These are phyloP conservation scores for Drosophila picticornis DNA, from an alignment of 2,888 invertebrate genomes.

Conservation along the genomic window DNA sequence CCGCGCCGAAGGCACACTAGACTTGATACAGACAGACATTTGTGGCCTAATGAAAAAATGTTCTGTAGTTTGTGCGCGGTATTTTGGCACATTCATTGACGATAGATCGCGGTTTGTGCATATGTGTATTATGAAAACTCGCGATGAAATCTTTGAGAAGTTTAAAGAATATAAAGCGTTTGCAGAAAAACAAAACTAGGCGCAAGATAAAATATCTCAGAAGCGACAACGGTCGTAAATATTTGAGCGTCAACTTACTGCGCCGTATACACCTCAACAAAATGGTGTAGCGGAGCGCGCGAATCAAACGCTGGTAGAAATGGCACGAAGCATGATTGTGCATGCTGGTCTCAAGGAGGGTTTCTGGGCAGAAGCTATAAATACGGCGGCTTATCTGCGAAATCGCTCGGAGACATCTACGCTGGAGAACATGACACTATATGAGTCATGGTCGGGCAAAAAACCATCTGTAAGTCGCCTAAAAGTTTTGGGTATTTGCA, in stretches of 20 bases:
- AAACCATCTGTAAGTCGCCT: background rate
- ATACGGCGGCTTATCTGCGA: slow-evolving; percentile 37
- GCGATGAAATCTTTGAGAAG: too few relatives aligned
- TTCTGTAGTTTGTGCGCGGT: too few relatives aligned
- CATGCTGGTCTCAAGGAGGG: too few relatives aligned
- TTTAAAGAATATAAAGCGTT: too few relatives aligned
- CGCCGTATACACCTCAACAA: slow-evolving; percentile 22
- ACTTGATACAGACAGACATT: too few relatives aligned
- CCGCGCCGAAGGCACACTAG: too few relatives aligned
- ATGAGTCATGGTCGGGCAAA: slow-evolving; percentile 21
- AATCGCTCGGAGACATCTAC: slow-evolving; percentile 24
- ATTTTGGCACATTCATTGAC: too few relatives aligned
- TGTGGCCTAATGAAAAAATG: too few relatives aligned
- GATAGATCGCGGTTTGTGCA: too few relatives aligned
- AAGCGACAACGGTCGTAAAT: background rate
- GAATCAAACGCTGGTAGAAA: slow-evolving; percentile 29
- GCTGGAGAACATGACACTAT: slow-evolving; percentile 3
- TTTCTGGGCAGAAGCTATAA: slow-evolving; percentile 39
- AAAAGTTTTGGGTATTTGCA: background rate
- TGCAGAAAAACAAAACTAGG: too few relatives aligned
- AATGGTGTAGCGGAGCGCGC: slow-evolving; percentile 34
- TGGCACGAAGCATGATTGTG: too few relatives aligned
- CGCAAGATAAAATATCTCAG: background rate
- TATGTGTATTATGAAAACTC: too few relatives aligned
- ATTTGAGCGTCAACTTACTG: background rate